Evolutionary conservation across 2,888 invertebrate species (phyloP).

Genomic region (Drosophila hawaiiensis): DNA sequence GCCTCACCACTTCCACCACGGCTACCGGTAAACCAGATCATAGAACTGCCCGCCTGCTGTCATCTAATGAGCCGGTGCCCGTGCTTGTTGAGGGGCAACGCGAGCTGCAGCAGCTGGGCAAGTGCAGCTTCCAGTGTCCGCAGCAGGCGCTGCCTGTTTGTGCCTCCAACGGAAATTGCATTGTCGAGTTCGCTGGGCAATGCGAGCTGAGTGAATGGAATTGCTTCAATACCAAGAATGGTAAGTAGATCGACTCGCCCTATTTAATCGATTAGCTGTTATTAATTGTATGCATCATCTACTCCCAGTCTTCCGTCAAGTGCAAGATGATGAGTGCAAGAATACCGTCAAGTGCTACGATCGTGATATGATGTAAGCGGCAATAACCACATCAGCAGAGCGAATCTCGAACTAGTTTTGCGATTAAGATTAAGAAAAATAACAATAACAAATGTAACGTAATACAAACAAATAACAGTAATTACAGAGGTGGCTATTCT

Average conservation of each 20-base stretch:
- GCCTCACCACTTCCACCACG: not conserved
- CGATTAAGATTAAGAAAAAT: not conserved
- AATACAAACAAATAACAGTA: not conserved
- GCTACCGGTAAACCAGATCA: slow-evolving; percentile 3
- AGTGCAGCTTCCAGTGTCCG: slow-evolving; percentile 68
- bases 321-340: slow-evolving; percentile 67
- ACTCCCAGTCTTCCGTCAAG: slow-evolving; percentile 62
- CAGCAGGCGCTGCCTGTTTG: slow-evolving; percentile 61
- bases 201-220: slow-evolving; percentile 73
- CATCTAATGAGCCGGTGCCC: slow-evolving; percentile 48
- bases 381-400: not conserved
- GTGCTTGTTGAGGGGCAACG: slow-evolving; percentile 51
- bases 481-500: not conserved
- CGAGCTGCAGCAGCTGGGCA: slow-evolving; percentile 54
- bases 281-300: not conserved
- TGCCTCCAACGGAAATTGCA: slow-evolving; percentile 67
- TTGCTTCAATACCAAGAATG: slow-evolving; percentile 71
- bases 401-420: slow-evolving; percentile 2
- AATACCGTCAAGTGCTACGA: slow-evolving; percentile 61
- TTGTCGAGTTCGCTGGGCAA: slow-evolving; percentile 67
- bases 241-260: slow-evolving; percentile 30
- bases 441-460: not conserved
- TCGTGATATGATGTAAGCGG: slow-evolving; percentile 48
- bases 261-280: not conserved
- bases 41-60: slow-evolving; percentile 29